phyloP scores from a whole-genome alignment of 2,797 vertebrate genomes.

The Vipera latastei region DNA sequence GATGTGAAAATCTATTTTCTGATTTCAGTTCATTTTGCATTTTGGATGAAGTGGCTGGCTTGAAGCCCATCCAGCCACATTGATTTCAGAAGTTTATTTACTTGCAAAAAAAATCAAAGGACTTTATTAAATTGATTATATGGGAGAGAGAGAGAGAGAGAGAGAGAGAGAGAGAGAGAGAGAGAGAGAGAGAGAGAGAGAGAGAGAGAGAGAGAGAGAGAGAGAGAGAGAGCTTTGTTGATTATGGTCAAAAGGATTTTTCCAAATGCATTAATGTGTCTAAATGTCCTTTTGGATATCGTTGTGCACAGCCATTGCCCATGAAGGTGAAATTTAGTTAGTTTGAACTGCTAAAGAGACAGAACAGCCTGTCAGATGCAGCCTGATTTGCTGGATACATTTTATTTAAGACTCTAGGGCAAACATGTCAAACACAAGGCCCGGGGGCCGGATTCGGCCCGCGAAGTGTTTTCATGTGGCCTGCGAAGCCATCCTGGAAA shows the following conservation, averaged over 20 bases:
- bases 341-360: slow-evolving; percentile 57
- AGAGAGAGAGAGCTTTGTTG: not conserved
- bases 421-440: no score
- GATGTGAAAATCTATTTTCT: not conserved
- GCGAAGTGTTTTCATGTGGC: no score
- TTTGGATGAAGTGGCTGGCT: not conserved
- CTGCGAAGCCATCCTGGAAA: no score
- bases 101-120: not conserved
- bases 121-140: not conserved
- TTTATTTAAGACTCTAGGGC: slow-evolving; percentile 44
- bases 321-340: slow-evolving; percentile 58
- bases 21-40: not conserved
- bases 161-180: no score
- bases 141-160: no score
- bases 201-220: no score
- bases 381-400: slow-evolving; percentile 57
- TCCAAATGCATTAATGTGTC: not conserved
- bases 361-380: slow-evolving; percentile 59
- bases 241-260: not conserved
- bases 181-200: no score
- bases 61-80: not conserved
- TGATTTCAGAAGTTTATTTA: not conserved
- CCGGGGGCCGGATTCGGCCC: no score
- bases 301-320: slow-evolving; percentile 49
- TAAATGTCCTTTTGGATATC: slow-evolving; percentile 11